Percentiles rank a stretch among this genome's conserved stretches.
Evolutionary conservation across 2,113 vertebrate species (phyloP).

Genomic region (Butorides virescens): DNA sequence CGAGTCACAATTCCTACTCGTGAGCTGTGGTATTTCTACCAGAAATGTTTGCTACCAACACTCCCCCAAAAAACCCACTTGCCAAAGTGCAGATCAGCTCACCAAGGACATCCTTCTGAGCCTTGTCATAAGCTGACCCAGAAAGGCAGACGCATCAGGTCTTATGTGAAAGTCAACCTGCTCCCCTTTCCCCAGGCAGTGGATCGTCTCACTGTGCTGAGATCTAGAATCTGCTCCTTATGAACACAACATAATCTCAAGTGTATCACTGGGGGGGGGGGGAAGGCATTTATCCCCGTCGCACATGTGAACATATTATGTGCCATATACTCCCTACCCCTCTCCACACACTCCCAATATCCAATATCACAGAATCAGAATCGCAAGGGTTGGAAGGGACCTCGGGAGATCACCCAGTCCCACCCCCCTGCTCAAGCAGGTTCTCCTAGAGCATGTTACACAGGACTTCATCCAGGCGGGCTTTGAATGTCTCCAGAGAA

Average conservation of each 20-base stretch:
- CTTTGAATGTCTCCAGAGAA: too few relatives aligned
- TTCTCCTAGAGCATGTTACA: too few relatives aligned
- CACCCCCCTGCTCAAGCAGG: too few relatives aligned
- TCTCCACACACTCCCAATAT: too few relatives aligned
- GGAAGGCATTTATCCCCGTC: neutral
- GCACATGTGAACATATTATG: neutral
- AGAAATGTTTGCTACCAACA: neutral
- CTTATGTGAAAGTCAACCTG: neutral
- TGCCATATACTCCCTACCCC: neutral
- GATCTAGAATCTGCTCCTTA: neutral
- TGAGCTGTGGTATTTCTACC: neutral
- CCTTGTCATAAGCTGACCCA: neutral
- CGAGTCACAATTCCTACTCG: neutral
- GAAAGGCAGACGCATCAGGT: neutral
- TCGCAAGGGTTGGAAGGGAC: too few relatives aligned
- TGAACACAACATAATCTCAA: neutral
- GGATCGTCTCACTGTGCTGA: neutral
- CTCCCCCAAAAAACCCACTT: neutral
- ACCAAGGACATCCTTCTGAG: neutral
- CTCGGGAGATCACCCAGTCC: too few relatives aligned
- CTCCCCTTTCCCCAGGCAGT: neutral
- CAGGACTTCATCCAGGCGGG: too few relatives aligned
- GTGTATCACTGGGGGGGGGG: neutral
- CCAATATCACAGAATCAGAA: fast-evolving
- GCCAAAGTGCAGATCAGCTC: neutral